Percentiles rank a stretch among this genome's conserved stretches.
phyloP scores from a whole-genome alignment of 1,140 invertebrate genomes.

The Physella acuta region DNA sequence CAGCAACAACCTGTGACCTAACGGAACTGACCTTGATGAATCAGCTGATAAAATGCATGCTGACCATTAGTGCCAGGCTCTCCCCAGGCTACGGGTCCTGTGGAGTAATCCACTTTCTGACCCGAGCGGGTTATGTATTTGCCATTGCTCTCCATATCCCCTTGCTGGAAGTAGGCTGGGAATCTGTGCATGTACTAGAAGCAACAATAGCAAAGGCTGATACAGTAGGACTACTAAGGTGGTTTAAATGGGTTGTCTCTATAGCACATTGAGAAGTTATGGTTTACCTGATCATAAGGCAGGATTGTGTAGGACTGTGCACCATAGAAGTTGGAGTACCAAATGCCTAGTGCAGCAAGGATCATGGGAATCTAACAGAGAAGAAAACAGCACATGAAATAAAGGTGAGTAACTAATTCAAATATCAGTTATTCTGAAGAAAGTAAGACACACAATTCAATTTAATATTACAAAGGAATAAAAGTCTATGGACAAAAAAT shows the following conservation, averaged over 20 bases:
- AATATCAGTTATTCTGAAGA: too few species aligned
- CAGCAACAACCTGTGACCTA: too few species aligned
- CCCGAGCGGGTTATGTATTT: slow-evolving; percentile 85
- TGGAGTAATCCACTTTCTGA: slow-evolving; percentile 75
- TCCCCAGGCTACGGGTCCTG: slow-evolving; percentile 92
- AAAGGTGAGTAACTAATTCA: too few species aligned
- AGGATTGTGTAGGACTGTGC: slow-evolving; percentile 93
- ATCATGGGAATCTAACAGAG: slow-evolving; percentile 84
- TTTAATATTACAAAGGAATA: background rate
- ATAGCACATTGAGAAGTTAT: too few species aligned
- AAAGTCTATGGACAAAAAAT: background rate
- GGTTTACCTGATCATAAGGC: slow-evolving; percentile 84
- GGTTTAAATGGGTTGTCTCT: too few species aligned
- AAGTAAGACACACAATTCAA: too few species aligned
- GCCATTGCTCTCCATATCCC: slow-evolving; percentile 99
- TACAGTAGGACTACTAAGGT: too few species aligned
- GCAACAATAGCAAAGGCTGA: too few species aligned
- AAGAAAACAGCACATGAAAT: background rate
- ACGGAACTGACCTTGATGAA: slow-evolving; percentile 60
- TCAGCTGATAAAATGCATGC: slow-evolving; percentile 62
- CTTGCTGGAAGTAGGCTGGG: slow-evolving; percentile 99
- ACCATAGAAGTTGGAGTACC: slow-evolving; percentile 95
- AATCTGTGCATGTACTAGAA: slow-evolving; percentile 90
- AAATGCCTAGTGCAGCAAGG: slow-evolving; percentile 89
- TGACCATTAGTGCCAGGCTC: slow-evolving; percentile 99